Evolutionary conservation across 2,113 vertebrate species (phyloP), one percentile per base, ranked within the genome.

Genomic region (Scatophagus argus): DNA sequence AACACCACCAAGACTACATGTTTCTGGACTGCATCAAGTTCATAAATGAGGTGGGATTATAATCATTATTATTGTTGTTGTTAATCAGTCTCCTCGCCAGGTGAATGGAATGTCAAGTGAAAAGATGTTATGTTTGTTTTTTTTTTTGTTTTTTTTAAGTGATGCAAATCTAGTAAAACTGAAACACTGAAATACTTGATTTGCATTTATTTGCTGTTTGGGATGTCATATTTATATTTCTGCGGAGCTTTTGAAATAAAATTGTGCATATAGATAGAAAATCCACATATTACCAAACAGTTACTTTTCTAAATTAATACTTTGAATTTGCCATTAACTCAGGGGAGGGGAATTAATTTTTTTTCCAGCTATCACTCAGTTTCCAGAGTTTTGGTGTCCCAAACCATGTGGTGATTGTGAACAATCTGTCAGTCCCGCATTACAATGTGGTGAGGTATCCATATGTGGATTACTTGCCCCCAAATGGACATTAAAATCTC

Each of bases 1-100:
- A 99, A 68, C 92, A 98, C 83, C 96, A 97, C 80, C 95, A 96
- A 49, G 97, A 99, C 88, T 99, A 95, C 95, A 99, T 99, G 94
- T 99, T 99, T 79, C 93, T 99, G 89, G 96, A 99, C 65, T 98
- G 98, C 70, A 96, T 99, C 93, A 96, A 96, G 85, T 99, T 99
- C 82, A 99, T 95, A n/a, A 95, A 95, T 79, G 93, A 95, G 94
- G 94, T 95, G 80, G 67, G 91, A 43, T n/a, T n/a, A n/a, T n/a
- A n/a, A n/a, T n/a, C n/a, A n/a, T n/a, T n/a, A n/a, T n/a, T n/a
- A n/a, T n/a, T n/a, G n/a, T n/a, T n/a, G n/a, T n/a, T n/a, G n/a
- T n/a, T n/a, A n/a, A n/a, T n/a, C n/a, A n/a, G n/a, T n/a, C n/a
- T n/a, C n/a, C n/a, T n/a, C n/a, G n/a, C n/a, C n/a, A n/a, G n/a